Evolutionary conservation across 2,113 vertebrate species (phyloP).

Genomic region (Eudyptes chrysolophus): DNA sequence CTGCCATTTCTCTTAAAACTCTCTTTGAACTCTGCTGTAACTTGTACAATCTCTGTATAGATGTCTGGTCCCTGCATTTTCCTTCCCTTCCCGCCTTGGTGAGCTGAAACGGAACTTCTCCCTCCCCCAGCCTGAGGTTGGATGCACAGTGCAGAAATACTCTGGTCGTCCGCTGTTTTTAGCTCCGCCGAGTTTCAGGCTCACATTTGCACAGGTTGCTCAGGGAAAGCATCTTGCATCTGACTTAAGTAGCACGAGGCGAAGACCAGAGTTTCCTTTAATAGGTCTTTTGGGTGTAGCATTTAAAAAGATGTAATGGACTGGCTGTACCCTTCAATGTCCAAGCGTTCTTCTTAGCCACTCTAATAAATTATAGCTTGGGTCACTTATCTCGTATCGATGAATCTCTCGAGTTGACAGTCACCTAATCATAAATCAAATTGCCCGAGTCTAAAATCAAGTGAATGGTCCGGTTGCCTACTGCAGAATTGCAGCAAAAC

Average conservation of each 20-base stretch:
- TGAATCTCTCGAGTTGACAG: background rate
- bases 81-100: background rate
- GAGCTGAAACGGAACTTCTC: background rate
- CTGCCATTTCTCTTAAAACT: background rate
- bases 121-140: background rate
- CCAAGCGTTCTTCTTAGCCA: background rate
- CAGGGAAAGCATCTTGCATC: background rate
- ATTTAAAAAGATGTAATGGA: background rate
- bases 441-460: background rate
- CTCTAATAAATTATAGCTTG: background rate
- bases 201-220: background rate
- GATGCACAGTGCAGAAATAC: background rate
- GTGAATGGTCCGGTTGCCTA: rapidly evolving
- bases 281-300: background rate
- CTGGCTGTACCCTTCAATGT: background rate
- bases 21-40: background rate
- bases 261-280: background rate
- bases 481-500: background rate
- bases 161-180: background rate
- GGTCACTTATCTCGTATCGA: background rate
- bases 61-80: background rate
- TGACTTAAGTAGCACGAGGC: background rate
- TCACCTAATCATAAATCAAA: background rate
- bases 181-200: background rate
- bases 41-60: background rate